Evolutionary conservation across 1,140 invertebrate genomes (phyloP), one percentile per base, ranked within the genome.

Genomic region (Aphelenchoides fujianensis): DNA sequence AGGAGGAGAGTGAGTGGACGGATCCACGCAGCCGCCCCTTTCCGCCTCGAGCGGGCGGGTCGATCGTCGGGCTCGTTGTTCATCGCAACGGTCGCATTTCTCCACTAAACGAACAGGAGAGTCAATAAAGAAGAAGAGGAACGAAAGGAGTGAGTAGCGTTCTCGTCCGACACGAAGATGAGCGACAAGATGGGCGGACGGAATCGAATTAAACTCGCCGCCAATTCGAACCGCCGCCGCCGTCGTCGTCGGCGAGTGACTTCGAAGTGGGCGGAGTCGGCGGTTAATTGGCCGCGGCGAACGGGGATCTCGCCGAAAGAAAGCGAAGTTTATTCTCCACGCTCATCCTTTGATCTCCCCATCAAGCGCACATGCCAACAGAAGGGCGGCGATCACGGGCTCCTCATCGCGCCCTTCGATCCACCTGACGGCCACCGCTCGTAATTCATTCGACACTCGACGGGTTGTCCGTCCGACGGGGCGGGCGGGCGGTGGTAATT

Each of bases 401-500:
- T 48, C 41, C 12, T 48, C 41, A 48, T 48, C 41, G n/a, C n/a
- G n/a, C n/a, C n/a, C n/a, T n/a, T n/a, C n/a, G n/a, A 48, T 48
- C 41, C 41, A 48, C 41, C 41, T 48, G 41, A 48, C 41, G 41
- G 23, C 41, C 41, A 48, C 12, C 41, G 41, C 12, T 48, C 41
- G 41, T 48, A 48, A 48, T 48, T 48, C 41, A 48, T 48, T 48
- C 41, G 41, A 48, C 41, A 48, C 41, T 48, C 23, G 41, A 23
- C 12, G 41, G 41, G 41, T 16, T 48, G 23, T 16, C 23, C 23
- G 41, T 48, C 12, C 12, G 41, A 48, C 41, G 41, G 23, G 41
- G 41, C 12, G 23, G 23, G 41, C 23, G 41, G 23, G 41, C 23
- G 41, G 23, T 48, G 41, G 23, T 48, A n/a, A n/a, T n/a, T n/a